Base-by-base conservation (phyloP, 2,888 invertebrate genomes). In the Morinoia aosen region DNA sequence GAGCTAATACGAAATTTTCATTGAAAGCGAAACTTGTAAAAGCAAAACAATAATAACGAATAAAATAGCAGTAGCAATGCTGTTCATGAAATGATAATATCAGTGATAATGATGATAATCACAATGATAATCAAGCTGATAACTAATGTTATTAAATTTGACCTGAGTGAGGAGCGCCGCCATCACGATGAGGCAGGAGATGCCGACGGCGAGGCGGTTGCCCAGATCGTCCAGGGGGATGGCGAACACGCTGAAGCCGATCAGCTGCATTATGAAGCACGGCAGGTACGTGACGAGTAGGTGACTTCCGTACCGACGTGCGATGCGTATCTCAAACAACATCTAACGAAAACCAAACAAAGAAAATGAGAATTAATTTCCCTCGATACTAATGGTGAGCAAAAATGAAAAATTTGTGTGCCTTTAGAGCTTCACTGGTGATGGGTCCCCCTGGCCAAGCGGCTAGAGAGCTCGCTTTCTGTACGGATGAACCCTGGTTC, bases 101-200 rank as follows among this genome's bases (percentile, higher is more conserved):
- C 48, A 48, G 48, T 48, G 48, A 48, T 48, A 48, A 48, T 48
- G 48, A 48, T 48, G 48, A 48, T 48, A 48, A 48, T 48, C 48
- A 48, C 48, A 48, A 48, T 5, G 48, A 48, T 5, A 48, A 48
- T 48, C 48, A 48, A 48, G n/a, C 48, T 48, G 2, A 48, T 48
- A 48, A 48, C 5, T 48, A 48, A 48, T 48, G 48, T 48, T 48
- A 48, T 48, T 48, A 48, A 48, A 48, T 88, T 25, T 25, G 12
- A 95, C 95, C 95, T 95, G 95, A 8, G 95, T 95, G 95, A 95
- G 39, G 61, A 95, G 95, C 5, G 95, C 95, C 25, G 95, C 95
- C 95, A 95, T 95, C 58, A 96, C 96, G 95, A 96, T 95, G 96
- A 96, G 96, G 91, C 96, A 95, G 58, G 95, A 96, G 19, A 96